Conservation (phyloP, 2,113 vertebrate species). For the Cygnus buccinator region DNA sequence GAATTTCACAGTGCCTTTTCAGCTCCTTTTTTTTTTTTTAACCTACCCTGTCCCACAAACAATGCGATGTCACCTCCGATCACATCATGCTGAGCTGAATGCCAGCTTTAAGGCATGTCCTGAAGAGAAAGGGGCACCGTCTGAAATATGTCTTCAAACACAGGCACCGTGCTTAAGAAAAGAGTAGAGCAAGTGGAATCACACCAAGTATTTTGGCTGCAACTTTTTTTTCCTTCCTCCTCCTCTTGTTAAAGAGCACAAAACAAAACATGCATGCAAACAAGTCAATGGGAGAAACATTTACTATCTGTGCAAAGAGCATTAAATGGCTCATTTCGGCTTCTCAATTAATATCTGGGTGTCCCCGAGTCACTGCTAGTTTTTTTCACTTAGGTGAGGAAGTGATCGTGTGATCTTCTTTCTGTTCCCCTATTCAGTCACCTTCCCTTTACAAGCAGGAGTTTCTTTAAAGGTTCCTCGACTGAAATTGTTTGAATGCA, state of each 20-base stretch:
- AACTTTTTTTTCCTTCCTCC: neutral
- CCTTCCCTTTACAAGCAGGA: neutral
- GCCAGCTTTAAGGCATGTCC: neutral
- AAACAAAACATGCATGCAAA: neutral
- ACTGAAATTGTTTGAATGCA: neutral
- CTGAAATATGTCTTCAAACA: neutral
- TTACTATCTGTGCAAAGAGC: neutral
- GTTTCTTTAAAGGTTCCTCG: conserved; percentile 2
- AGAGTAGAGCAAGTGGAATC: neutral
- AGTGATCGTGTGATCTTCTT: neutral
- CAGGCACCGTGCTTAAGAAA: neutral
- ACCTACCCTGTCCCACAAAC: neutral
- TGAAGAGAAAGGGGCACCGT: neutral
- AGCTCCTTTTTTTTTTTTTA: neutral
- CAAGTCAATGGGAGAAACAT: neutral
- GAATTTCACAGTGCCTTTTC: neutral
- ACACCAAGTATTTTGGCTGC: neutral
- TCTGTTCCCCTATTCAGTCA: neutral
- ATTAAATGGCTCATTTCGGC: neutral
- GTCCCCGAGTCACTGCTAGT: neutral
- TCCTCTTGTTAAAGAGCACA: neutral
- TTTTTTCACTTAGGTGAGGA: neutral
- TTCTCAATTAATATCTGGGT: neutral
- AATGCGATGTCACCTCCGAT: neutral
- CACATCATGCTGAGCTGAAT: neutral